Conservation (phyloP, 1,140 invertebrate genomes). For the Ladona fulva region DNA sequence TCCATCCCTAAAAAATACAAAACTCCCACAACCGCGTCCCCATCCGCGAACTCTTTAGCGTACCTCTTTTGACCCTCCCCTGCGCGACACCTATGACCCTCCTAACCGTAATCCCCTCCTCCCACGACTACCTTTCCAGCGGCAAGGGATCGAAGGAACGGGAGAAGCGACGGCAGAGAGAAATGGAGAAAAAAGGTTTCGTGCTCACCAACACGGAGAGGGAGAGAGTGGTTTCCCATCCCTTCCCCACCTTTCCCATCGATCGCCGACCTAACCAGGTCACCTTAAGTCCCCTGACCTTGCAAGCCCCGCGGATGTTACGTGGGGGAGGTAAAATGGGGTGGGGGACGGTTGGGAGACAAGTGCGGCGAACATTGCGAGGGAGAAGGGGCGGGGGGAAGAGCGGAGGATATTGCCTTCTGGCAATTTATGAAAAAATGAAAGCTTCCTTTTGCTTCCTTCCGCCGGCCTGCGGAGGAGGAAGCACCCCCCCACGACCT, state of each 20-base stretch:
- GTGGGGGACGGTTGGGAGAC: no score
- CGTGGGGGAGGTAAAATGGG: not conserved
- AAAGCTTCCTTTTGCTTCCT: not conserved
- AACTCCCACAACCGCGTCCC: not conserved
- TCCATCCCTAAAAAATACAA: not conserved
- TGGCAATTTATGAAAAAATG: not conserved
- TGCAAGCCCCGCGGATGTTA: conserved; percentile 6
- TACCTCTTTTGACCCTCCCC: no score
- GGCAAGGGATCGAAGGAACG: not conserved
- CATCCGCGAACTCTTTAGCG: no score
- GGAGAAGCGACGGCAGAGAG: not conserved
- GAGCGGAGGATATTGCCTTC: not conserved
- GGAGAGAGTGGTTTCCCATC: not conserved
- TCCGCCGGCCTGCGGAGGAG: not conserved
- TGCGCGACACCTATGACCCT: not conserved
- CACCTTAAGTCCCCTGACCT: not conserved
- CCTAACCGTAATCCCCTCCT: not conserved
- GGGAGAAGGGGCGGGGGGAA: not conserved
- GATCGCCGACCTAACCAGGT: not conserved
- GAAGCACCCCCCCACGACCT: not conserved
- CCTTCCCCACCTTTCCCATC: not conserved
- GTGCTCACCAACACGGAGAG: not conserved
- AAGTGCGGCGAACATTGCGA: not conserved
- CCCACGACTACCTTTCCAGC: not conserved
- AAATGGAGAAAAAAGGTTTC: not conserved